Percentiles rank a stretch among this genome's conserved stretches.
phyloP scores from a whole-genome alignment of 30 jellyfish, hydroid and myxozoan genomes.

The Phacellophora camtschatica region DNA sequence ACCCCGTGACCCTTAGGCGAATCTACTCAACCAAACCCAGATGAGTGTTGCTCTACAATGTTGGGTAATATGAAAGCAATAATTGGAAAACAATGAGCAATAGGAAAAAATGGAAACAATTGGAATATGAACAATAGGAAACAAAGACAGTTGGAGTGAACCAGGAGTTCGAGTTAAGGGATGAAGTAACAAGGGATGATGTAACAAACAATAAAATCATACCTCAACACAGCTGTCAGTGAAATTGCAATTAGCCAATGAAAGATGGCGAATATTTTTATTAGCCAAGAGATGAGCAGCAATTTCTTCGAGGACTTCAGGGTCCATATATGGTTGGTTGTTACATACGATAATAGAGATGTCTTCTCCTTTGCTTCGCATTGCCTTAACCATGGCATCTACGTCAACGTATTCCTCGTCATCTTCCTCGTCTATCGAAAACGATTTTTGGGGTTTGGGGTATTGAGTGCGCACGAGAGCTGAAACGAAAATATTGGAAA shows the following conservation, averaged over 20 bases:
- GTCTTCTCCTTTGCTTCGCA: slow-evolving; percentile 71
- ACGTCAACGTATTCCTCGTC: slow-evolving; percentile 52
- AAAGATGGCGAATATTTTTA: slow-evolving; percentile 59
- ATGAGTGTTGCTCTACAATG: no score
- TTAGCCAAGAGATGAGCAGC: slow-evolving; percentile 72
- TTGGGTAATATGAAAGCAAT: no score
- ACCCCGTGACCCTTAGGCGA: no score
- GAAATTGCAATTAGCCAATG: slow-evolving; percentile 72
- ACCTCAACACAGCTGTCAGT: slow-evolving; percentile 49
- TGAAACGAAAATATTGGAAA: neutral
- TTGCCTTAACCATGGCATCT: slow-evolving; percentile 62
- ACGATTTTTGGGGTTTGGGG: slow-evolving; percentile 69
- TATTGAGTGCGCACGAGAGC: slow-evolving; percentile 56
- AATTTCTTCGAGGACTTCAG: slow-evolving; percentile 73
- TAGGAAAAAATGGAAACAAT: no score
- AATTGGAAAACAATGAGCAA: no score
- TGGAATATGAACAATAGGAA: no score
- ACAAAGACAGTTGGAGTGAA: no score
- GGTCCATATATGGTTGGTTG: slow-evolving; percentile 68
- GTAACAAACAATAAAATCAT: neutral
- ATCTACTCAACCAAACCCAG: no score
- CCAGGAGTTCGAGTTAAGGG: no score
- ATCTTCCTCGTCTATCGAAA: slow-evolving; percentile 62
- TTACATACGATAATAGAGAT: slow-evolving; percentile 55
- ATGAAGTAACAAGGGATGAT: no score